phyloP scores from a whole-genome alignment of 1,140 invertebrate species.

The Tetramorium simillimum region DNA sequence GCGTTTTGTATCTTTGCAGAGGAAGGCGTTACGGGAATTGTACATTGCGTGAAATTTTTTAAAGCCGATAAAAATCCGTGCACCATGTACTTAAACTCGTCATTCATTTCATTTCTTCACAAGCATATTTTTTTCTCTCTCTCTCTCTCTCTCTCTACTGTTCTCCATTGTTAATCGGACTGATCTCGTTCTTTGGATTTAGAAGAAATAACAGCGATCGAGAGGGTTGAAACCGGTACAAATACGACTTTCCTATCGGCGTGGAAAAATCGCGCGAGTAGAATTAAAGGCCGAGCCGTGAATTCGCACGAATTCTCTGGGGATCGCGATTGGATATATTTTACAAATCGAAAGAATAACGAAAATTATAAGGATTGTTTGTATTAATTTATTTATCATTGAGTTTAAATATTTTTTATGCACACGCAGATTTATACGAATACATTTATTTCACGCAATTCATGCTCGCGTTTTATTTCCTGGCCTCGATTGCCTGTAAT shows the following conservation, averaged over 20 bases:
- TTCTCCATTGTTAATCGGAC: background rate
- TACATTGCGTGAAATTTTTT: conserved; percentile 20
- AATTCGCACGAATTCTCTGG: background rate
- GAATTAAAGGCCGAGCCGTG: background rate
- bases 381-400: conserved; percentile 33
- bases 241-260: background rate
- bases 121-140: background rate
- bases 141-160: background rate
- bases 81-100: background rate
- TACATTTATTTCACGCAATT: conserved; percentile 16
- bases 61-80: conserved; percentile 12
- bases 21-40: conserved; percentile 12
- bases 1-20: conserved; percentile 1
- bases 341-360: background rate
- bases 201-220: background rate
- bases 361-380: conserved; percentile 11
- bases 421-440: conserved; percentile 7
- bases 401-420: conserved; percentile 7
- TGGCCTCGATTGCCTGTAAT: conserved; percentile 14
- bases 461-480: background rate
- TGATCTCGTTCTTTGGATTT: background rate
- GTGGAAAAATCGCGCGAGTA: background rate
- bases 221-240: background rate
- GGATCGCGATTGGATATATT: background rate
- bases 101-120: background rate